Evolutionary conservation across 2,888 invertebrate species (phyloP).

Genomic region (Dasysyrphus tricinctus): DNA sequence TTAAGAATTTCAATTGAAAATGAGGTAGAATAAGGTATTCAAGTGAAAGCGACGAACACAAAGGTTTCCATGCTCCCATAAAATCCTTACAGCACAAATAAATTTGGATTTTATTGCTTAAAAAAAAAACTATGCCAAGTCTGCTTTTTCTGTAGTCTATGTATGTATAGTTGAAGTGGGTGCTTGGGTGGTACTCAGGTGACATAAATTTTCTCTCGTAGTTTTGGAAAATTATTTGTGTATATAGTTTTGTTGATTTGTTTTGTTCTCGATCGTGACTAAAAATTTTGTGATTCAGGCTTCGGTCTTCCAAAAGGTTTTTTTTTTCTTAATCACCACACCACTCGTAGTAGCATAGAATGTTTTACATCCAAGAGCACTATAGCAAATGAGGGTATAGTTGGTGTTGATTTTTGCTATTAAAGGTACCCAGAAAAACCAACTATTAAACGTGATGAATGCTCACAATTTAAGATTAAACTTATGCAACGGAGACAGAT

Average conservation of each 20-base stretch:
- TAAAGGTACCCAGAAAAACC: not conserved
- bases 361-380: not conserved
- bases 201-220: constrained; percentile 24
- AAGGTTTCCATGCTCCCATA: constrained; percentile 22
- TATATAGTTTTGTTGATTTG: not conserved
- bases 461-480: not conserved
- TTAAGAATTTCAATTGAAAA: constrained; percentile 55
- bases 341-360: not conserved
- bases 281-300: not conserved
- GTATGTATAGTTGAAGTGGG: not conserved
- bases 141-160: not conserved
- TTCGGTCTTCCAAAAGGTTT: not conserved
- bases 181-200: not conserved
- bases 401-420: not conserved
- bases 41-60: constrained; percentile 6
- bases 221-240: constrained; percentile 29
- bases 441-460: not conserved
- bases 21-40: constrained; percentile 37
- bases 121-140: constrained; percentile 19
- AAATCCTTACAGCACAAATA: constrained; percentile 26
- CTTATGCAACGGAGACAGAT: not conserved
- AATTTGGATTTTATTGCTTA: constrained; percentile 33
- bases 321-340: not conserved
- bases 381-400: no score
- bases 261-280: constrained; percentile 13